Percentiles rank a stretch among this genome's conserved stretches.
These are phyloP conservation scores for Danaus chrysippus DNA, from an alignment of 2,888 invertebrate species.

Conservation along the genomic window DNA sequence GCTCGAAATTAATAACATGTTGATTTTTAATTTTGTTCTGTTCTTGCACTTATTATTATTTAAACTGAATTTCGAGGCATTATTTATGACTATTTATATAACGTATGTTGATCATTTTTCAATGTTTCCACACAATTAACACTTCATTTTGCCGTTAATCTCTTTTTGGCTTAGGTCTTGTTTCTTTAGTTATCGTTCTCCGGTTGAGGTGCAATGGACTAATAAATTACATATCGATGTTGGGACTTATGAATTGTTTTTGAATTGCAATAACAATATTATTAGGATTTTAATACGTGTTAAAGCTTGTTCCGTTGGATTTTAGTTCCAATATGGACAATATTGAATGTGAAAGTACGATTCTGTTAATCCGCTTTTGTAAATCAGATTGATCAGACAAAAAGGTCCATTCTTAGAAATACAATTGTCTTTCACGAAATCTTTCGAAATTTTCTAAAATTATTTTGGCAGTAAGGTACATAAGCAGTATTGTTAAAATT, in stretches of 20 bases:
- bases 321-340: too few species aligned
- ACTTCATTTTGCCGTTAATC: conserved; percentile 75
- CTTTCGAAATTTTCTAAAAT: too few species aligned
- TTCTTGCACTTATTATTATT: conserved; percentile 77
- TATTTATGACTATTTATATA: conserved; percentile 79
- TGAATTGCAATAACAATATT: neutral
- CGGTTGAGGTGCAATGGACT: conserved; percentile 24
- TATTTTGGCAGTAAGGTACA: too few species aligned
- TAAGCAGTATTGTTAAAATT: too few species aligned
- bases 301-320: too few species aligned
- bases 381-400: too few species aligned
- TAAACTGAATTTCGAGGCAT: conserved; percentile 75
- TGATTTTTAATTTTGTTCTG: conserved; percentile 75
- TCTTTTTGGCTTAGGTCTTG: conserved; percentile 59
- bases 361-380: too few species aligned
- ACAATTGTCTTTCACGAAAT: too few species aligned
- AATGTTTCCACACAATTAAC: conserved; percentile 78
- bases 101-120: conserved; percentile 79
- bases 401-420: too few species aligned
- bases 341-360: too few species aligned
- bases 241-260: too few species aligned
- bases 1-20: conserved; percentile 76
- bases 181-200: conserved; percentile 35
- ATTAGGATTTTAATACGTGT: neutral
- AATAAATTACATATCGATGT: conserved; percentile 10